These are phyloP conservation scores for Elysia crispata DNA, from an alignment of 2,888 invertebrate species.

Conservation along the genomic window DNA sequence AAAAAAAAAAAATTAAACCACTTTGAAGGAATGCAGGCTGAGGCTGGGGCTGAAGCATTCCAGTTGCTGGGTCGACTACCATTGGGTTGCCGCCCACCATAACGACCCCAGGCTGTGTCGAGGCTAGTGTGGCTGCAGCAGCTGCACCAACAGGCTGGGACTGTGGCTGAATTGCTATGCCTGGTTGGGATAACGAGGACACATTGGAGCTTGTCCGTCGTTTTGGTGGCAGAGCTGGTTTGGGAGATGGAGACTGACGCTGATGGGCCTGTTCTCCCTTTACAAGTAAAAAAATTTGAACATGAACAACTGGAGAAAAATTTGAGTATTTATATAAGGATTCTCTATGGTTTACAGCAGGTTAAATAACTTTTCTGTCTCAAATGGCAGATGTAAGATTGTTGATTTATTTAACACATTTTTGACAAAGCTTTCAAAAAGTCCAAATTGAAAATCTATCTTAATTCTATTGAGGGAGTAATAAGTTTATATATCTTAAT, in stretches of 20 bases:
- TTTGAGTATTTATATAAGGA: no score
- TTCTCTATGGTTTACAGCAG: no score
- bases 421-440: no score
- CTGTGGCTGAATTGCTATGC: slow-evolving; percentile 12
- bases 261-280: slow-evolving; percentile 16
- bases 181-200: neutral
- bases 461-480: no score
- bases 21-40: slow-evolving; percentile 66
- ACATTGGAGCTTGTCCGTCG: neutral
- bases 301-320: no score
- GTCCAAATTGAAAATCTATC: no score
- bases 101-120: neutral
- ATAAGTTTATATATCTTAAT: no score
- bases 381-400: no score
- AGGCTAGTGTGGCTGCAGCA: neutral
- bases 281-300: no score
- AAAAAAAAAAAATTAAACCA: slow-evolving; percentile 46
- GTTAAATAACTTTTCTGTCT: no score
- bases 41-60: slow-evolving; percentile 35
- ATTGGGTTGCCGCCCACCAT: slow-evolving; percentile 23
- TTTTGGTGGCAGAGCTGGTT: slow-evolving; percentile 47
- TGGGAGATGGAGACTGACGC: slow-evolving; percentile 21
- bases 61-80: slow-evolving; percentile 2
- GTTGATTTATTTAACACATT: no score
- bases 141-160: slow-evolving; percentile 17